A percentile compares a stretch with the other conserved stretches of the same genome.
Conservation (phyloP, 2,797 vertebrate species). For the Notolepis coatsorum region DNA sequence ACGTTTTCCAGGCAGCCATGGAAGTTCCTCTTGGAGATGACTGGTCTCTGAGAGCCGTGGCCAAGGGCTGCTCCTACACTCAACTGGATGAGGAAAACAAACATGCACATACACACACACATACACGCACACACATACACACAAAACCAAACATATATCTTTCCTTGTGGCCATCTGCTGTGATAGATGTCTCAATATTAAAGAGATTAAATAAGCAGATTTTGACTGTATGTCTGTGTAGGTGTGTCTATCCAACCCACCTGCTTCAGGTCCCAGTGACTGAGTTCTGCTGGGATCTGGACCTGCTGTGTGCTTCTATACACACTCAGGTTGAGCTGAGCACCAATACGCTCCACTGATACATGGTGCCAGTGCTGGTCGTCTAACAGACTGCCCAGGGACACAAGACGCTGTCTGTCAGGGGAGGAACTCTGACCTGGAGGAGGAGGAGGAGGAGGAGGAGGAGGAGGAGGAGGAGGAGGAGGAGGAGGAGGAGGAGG, state of each 20-base stretch:
- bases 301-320: constrained; percentile 87
- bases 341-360: constrained; percentile 83
- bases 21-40: constrained; percentile 79
- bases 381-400: constrained; percentile 91
- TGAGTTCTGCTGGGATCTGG: constrained; percentile 81
- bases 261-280: constrained; percentile 88
- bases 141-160: neutral
- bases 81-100: constrained; percentile 80
- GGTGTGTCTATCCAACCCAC: constrained; percentile 71
- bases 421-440: constrained; percentile 62
- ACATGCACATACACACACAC: neutral
- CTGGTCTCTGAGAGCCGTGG: constrained; percentile 78
- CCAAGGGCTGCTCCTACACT: constrained; percentile 88
- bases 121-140: neutral
- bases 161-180: no score
- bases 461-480: neutral
- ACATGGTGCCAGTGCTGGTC: constrained; percentile 95
- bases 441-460: neutral
- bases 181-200: no score
- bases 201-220: constrained; percentile 16
- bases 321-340: constrained; percentile 91
- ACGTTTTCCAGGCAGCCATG: constrained; percentile 95
- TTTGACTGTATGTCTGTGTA: neutral
- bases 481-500: neutral
- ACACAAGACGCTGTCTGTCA: constrained; percentile 73